Conservation (phyloP, 1,140 invertebrate genomes). For the Bombus cullumanus region DNA sequence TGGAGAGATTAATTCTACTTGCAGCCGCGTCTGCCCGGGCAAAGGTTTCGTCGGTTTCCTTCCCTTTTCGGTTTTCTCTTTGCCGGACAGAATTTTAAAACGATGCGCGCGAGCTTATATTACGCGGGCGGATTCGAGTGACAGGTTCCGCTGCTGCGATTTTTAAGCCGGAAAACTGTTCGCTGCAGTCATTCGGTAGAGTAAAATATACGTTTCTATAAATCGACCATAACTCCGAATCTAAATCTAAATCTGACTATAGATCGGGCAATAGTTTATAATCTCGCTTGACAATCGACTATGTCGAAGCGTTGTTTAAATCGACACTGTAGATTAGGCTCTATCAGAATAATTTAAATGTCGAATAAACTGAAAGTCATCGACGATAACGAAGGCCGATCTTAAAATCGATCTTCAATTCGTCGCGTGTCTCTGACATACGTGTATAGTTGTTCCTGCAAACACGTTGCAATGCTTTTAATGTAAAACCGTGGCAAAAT, state of each 20-base stretch:
- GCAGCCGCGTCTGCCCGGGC: slow-evolving; percentile 5
- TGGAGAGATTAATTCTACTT: slow-evolving; percentile 40
- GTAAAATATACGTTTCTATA: background rate
- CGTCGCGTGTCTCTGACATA: background rate
- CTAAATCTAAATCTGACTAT: too few relatives aligned
- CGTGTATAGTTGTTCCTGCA: background rate
- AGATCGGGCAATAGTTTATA: background rate
- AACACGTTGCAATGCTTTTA: slow-evolving; percentile 37
- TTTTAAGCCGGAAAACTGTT: slow-evolving; percentile 56
- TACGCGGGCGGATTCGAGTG: slow-evolving; percentile 55
- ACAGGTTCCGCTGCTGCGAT: slow-evolving; percentile 22
- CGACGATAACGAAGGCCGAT: background rate
- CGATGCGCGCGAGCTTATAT: slow-evolving; percentile 52
- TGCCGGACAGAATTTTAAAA: slow-evolving; percentile 51
- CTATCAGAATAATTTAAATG: too few relatives aligned
- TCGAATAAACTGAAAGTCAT: background rate
- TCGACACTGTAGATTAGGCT: too few relatives aligned
- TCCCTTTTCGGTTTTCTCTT: slow-evolving; percentile 12
- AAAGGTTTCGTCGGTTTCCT: slow-evolving; percentile 1
- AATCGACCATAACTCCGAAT: too few relatives aligned
- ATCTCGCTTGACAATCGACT: background rate
- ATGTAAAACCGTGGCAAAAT: slow-evolving; percentile 31
- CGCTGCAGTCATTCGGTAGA: slow-evolving; percentile 21
- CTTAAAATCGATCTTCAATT: background rate
- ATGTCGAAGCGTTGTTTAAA: background rate